These are phyloP conservation scores for Acestrorhynchus altus DNA, from an alignment of 2,797 vertebrate genomes.

Conservation along the genomic window DNA sequence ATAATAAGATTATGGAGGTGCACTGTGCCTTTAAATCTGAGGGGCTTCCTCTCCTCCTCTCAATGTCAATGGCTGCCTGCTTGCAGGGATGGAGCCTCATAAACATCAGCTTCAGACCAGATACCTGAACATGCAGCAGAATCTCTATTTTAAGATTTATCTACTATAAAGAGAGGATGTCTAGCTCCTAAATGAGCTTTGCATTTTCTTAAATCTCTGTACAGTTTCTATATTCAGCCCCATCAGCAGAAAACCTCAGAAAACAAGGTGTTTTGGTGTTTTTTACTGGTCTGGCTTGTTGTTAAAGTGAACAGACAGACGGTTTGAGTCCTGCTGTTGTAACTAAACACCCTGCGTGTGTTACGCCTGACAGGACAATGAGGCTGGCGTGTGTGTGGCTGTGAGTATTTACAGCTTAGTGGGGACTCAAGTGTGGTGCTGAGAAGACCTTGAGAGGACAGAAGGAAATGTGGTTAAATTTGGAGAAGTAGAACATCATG, in stretches of 20 bases:
- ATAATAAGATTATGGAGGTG: no score
- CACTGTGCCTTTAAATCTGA: slow-evolving; percentile 74
- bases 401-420: background rate
- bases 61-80: slow-evolving; percentile 77
- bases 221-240: background rate
- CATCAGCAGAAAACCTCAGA: background rate
- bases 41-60: slow-evolving; percentile 63
- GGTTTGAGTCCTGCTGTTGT: background rate
- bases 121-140: background rate
- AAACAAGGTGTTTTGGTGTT: background rate
- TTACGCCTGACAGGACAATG: slow-evolving; percentile 19
- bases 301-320: background rate
- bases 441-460: background rate
- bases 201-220: background rate
- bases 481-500: no score
- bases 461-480: background rate
- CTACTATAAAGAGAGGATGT: background rate
- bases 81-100: slow-evolving; percentile 50
- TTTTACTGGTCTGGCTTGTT: background rate
- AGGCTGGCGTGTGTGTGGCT: slow-evolving; percentile 13
- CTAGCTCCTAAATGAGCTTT: background rate
- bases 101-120: background rate
- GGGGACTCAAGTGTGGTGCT: background rate
- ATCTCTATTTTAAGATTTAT: background rate
- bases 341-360: background rate